Evolutionary conservation across 2,888 invertebrate genomes (phyloP), one percentile per base, ranked within the genome.

Genomic region (Diaprepes abbreviatus): DNA sequence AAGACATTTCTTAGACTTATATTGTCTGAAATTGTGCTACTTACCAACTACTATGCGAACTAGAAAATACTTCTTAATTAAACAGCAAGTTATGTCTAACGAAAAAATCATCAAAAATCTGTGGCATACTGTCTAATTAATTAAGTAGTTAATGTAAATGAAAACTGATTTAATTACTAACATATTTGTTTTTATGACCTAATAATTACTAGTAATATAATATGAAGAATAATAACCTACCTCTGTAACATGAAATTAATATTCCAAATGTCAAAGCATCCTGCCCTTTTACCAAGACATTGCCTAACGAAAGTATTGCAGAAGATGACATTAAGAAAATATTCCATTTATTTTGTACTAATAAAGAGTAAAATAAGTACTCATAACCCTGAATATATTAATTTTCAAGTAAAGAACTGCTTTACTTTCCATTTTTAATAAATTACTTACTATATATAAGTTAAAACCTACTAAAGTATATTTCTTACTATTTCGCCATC

Each of bases 271-370:
- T 43, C 43, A 43, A 21, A 19, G 43, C 19, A 43, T 43, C 43
- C 21, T 43, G 17, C 43, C 21, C 43, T 43, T 19, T 19, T 43
- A 43, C 43, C 19, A 43, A 12, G 43, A 12, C 43, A 5, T 43
- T 43, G 21, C 43, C 43, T 21, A 43, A 43, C 43, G 14, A n/a
- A 21, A 43, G 1, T n/a, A 43, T 43, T 43, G 43, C 43, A 43
- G 43, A 43, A 43, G 19, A 43, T 43, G 43, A 43, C 43, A 43
- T 43, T 43, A 43, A 43, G 43, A 43, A 43, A 43, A 43, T 43
- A 19, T 43, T 21, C 3, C 14, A 43, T n/a, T 43, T 43, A 40
- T 40, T 40, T 40, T n/a, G 12, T 16, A 6, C 10, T 17, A 40
- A 1, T 40, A 21, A 7, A 40, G 3, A 14, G 36, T 12, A 36